Conservation (phyloP, 2,797 vertebrate genomes). For the Pantherophis vulpinus region DNA sequence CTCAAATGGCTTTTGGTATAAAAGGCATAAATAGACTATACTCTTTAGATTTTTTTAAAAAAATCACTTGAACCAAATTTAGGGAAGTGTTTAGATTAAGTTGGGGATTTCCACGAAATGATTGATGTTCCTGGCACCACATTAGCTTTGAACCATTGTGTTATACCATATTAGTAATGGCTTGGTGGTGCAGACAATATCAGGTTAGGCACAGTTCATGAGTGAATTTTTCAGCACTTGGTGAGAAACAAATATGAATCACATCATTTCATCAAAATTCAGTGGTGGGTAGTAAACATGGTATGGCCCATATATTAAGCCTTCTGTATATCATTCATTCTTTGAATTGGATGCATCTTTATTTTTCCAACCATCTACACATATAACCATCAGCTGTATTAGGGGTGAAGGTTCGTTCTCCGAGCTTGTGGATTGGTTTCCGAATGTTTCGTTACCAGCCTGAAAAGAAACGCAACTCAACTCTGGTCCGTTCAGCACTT, state of each 20-base stretch:
- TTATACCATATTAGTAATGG: not conserved
- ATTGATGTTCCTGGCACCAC: not conserved
- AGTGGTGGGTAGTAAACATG: not conserved
- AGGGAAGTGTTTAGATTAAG: not conserved
- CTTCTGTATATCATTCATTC: not conserved
- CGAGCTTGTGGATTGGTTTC: too few relatives aligned
- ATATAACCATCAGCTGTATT: not conserved
- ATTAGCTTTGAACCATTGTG: not conserved
- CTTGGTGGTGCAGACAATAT: too few relatives aligned
- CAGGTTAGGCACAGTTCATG: not conserved
- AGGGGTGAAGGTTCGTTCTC: too few relatives aligned
- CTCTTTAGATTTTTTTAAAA: not conserved
- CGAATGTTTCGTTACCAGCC: rapidly evolving
- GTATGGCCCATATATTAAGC: not conserved
- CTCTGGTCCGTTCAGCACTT: too few relatives aligned
- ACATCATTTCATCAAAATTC: not conserved
- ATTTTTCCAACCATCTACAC: not conserved
- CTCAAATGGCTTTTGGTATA: not conserved
- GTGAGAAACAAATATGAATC: not conserved
- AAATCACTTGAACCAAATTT: not conserved
- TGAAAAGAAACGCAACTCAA: too few relatives aligned
- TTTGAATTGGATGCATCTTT: not conserved
- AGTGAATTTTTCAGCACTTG: not conserved
- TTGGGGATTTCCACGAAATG: not conserved
- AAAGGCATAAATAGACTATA: not conserved